Percentiles rank a stretch among this genome's conserved stretches.
These are phyloP conservation scores for Scrobipalpa costella DNA, from an alignment of 2,888 invertebrate species.

Conservation along the genomic window DNA sequence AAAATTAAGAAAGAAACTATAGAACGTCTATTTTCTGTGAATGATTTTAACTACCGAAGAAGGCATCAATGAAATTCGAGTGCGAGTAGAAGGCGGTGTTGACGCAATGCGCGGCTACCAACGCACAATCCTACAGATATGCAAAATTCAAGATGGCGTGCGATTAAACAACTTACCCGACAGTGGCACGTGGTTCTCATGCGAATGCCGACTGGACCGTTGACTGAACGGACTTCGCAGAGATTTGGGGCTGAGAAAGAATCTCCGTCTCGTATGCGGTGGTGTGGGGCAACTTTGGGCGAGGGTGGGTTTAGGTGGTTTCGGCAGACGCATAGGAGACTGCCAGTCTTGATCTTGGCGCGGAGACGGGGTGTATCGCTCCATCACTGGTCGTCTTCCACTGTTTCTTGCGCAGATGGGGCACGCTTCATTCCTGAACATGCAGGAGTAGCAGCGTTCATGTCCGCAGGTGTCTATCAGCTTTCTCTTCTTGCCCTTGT, in stretches of 20 bases:
- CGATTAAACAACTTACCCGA: slow-evolving; percentile 82
- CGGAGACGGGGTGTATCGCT: slow-evolving; percentile 72
- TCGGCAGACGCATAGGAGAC: slow-evolving; percentile 81
- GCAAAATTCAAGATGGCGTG: slow-evolving; percentile 43
- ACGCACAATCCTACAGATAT: slow-evolving; percentile 55
- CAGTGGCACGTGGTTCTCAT: slow-evolving; percentile 84
- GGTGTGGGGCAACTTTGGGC: slow-evolving; percentile 91
- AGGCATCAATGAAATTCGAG: slow-evolving; percentile 59
- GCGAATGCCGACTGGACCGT: slow-evolving; percentile 71
- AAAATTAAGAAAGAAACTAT: slow-evolving; percentile 54
- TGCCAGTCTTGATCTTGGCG: slow-evolving; percentile 73
- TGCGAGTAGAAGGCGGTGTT: slow-evolving; percentile 46
- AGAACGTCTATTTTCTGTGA: slow-evolving; percentile 49
- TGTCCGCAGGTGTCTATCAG: slow-evolving; percentile 97
- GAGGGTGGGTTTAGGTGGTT: slow-evolving; percentile 80
- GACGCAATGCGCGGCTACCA: slow-evolving; percentile 55
- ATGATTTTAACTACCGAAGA: slow-evolving; percentile 58
- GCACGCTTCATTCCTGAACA: slow-evolving; percentile 95
- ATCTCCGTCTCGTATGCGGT: slow-evolving; percentile 87
- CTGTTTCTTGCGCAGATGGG: slow-evolving; percentile 86
- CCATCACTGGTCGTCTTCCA: slow-evolving; percentile 67
- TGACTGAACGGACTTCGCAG: slow-evolving; percentile 88
- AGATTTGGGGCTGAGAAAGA: slow-evolving; percentile 91
- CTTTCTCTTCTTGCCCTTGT: slow-evolving; percentile 97
- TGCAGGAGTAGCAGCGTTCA: slow-evolving; percentile 96